Base-by-base conservation (phyloP, 2,113 vertebrate species). In the Salvator merianae region DNA sequence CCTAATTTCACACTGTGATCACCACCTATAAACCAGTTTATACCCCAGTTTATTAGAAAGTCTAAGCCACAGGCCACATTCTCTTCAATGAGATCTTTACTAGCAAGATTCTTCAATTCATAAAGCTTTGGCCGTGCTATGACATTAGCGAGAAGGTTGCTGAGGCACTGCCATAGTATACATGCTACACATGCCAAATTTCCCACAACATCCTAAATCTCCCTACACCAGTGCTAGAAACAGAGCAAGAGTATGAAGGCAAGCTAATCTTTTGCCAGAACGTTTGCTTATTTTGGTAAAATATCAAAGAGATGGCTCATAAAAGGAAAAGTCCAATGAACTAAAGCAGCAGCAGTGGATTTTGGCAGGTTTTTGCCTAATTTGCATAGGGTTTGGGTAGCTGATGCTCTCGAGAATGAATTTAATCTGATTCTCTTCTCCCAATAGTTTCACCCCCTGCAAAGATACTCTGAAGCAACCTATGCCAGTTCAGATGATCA, bases 1-100 rank as follows among this genome's bases (percentile, higher is more conserved):
- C 50, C 71, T 59, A 59, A 81, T 81, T 59, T 81, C 50, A 81
- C 79, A 81, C 13, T 30, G 68, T 28, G 71, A 71, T 72, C 26
- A 71, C 71, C 47, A 71, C 26, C 68, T 38, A 59, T 38, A 81
- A 59, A 38, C 24, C 36, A 73, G 53, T 62, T 59, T 63, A 63
- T 28, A 73, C 7, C 34, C 53, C 34, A 62, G 32, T 59, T 36
- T 6, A 26, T 36, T 53, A 55, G 18, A 50, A 81, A 14, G 24
- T 71, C 47, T 55, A 38, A 38, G 47, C 36, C 50, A 7, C 30
- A 28, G 18, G 26, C 8, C 69, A 30, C 14, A 40, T 6, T 36
- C 36, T 36, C 50, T 82, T 55, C 28, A 62, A 3, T 72, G 28
- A 50, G 50, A 73, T 9, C 18, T n/a, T 26, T 30, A 28, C 36